These are phyloP conservation scores for Agapostemon virescens DNA, from an alignment of 2,888 invertebrate species.

Conservation along the genomic window DNA sequence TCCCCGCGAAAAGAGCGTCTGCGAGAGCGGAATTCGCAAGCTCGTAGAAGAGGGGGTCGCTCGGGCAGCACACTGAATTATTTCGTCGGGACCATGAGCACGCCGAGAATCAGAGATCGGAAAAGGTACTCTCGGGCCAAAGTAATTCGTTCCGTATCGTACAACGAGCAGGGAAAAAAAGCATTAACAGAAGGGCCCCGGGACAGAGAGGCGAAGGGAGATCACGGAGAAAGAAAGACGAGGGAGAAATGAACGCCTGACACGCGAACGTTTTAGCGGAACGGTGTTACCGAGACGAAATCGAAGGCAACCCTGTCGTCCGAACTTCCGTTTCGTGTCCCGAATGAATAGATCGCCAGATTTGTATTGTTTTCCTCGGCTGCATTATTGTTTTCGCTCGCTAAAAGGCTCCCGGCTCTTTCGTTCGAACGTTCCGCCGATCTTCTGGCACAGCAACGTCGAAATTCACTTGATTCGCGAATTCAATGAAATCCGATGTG, in stretches of 20 bases:
- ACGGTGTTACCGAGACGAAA: conserved; percentile 32
- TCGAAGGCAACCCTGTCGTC: conserved; percentile 30
- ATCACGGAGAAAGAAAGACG: conserved; percentile 2
- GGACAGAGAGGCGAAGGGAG: neutral
- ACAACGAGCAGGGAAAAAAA: conserved; percentile 1
- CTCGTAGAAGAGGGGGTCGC: conserved; percentile 2
- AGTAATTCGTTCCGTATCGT: conserved; percentile 48
- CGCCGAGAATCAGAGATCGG: conserved; percentile 46
- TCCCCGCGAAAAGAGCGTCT: conserved; percentile 22
- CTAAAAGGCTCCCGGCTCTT: neutral
- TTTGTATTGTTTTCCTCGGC: neutral
- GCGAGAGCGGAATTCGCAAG: neutral
- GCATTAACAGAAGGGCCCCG: neutral
- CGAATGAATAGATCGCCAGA: conserved; percentile 23
- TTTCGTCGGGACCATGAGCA: conserved; percentile 50
- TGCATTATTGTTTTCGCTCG: neutral
- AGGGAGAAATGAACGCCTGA: conserved; percentile 30
- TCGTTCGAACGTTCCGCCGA: neutral
- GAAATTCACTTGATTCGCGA: neutral
- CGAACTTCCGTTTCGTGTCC: conserved; percentile 11
- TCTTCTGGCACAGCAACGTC: neutral
- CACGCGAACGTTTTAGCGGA: conserved; percentile 41
- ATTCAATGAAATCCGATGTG: neutral
- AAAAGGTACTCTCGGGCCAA: conserved; percentile 42
- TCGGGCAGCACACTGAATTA: conserved; percentile 53